These are phyloP conservation scores for Andinoacara biseriatus DNA, from an alignment of 2,113 vertebrate species.

Conservation along the genomic window DNA sequence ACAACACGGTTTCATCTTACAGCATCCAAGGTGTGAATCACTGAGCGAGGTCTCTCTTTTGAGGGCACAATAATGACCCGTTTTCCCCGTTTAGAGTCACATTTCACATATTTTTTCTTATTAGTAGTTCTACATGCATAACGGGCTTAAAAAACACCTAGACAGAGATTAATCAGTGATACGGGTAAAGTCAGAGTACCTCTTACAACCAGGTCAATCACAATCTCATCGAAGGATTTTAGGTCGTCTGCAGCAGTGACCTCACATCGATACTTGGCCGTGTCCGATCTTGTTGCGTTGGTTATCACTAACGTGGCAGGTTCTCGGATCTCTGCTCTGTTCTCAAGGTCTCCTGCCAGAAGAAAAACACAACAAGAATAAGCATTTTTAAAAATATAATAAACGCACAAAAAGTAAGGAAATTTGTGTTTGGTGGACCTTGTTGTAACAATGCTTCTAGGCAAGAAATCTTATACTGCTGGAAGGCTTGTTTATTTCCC, in stretches of 20 bases:
- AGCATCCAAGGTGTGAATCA: conserved; percentile 51
- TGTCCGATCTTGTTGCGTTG: conserved; percentile 90
- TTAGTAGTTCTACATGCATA: neutral
- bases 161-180: neutral
- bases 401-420: neutral
- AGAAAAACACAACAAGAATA: neutral
- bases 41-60: conserved; percentile 23
- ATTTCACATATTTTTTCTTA: neutral
- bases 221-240: conserved; percentile 90
- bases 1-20: conserved; percentile 76
- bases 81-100: neutral
- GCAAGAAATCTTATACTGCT: too few species aligned
- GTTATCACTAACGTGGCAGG: conserved; percentile 88
- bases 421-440: too few species aligned
- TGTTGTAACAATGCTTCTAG: too few species aligned
- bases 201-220: conserved; percentile 89
- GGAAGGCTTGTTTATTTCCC: too few species aligned
- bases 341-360: conserved; percentile 85
- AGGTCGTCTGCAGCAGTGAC: conserved; percentile 87
- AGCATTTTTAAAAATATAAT: neutral
- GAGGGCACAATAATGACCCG: conserved; percentile 20
- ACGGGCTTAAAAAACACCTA: neutral
- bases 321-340: conserved; percentile 86
- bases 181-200: conserved; percentile 73
- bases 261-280: conserved; percentile 92